phyloP scores from a whole-genome alignment of 1,140 invertebrate species.

The Mylabris phalerata region DNA sequence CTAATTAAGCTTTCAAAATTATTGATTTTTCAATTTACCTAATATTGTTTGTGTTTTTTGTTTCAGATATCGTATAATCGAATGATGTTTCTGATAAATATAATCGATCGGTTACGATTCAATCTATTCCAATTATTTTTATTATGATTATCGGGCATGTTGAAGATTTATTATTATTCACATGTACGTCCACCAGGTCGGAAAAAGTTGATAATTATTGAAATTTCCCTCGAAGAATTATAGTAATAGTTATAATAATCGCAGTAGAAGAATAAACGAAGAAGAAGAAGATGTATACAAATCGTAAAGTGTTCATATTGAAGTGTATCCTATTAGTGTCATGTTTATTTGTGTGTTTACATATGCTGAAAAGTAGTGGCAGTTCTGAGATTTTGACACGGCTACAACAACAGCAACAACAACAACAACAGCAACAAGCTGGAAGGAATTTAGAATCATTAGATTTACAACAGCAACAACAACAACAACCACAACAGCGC shows the following conservation, averaged over 20 bases:
- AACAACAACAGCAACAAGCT: constrained; percentile 10
- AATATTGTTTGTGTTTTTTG: too few relatives aligned
- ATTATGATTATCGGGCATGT: constrained; percentile 31
- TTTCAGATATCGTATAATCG: too few relatives aligned
- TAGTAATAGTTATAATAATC: neutral
- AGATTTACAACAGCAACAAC: constrained; percentile 19
- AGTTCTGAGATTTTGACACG: constrained; percentile 9
- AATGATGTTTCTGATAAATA: too few relatives aligned
- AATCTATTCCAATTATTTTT: neutral
- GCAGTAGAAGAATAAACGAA: neutral
- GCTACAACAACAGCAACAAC: too few relatives aligned
- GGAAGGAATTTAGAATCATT: constrained; percentile 37
- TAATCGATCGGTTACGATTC: too few relatives aligned
- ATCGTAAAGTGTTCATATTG: constrained; percentile 34
- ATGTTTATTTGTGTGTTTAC: constrained; percentile 30
- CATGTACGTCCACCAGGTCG: constrained; percentile 35
- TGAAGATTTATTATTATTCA: constrained; percentile 27
- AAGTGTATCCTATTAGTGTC: constrained; percentile 29
- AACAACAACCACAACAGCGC: constrained; percentile 5
- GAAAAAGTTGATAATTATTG: constrained; percentile 22
- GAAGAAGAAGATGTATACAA: constrained; percentile 31
- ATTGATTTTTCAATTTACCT: too few relatives aligned
- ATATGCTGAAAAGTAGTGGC: constrained; percentile 29
- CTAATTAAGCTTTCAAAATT: too few relatives aligned
- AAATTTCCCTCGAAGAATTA: neutral